Base-by-base conservation (phyloP, 2,888 invertebrate genomes). In the Choreutis nemorana region DNA sequence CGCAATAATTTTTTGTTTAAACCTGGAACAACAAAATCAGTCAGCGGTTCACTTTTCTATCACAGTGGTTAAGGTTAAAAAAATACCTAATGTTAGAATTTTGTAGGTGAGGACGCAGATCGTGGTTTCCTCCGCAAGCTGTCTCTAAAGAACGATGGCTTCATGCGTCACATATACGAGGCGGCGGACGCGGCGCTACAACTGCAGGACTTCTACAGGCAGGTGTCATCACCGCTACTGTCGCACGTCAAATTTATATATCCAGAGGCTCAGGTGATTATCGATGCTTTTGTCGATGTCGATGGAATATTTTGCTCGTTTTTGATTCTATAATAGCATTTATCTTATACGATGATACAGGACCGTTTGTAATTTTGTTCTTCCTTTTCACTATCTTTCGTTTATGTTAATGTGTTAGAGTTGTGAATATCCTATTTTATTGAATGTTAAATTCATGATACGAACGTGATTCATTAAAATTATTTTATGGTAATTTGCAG, bases 141-240 rank as follows among this genome's bases (percentile, higher is more conserved):
- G 24, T 83, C 89, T 0, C 63, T 84, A 10, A 81, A 83, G 34
- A 88, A 87, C 60, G 72, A 72, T 15, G 90, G 87, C 3, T 85
- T 87, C 56, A 83, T 85, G 44, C 68, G 87, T 2, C 84, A 85
- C 54, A 88, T 90, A 40, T 88, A 88, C 61, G 87, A 86, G 54
- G 86, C 83, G n/a, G 78, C 85, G 0, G 87, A 87, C 52, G 85
- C 87, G 2, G 79, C 82, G 36, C 56, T 85, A 23, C 89, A 89
- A 55, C 66, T 90, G 24, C 67, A 81, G 26, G 81, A 83, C 51
- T 87, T 87, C 64, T 87, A 86, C 67, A 73, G 75, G 20, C 83
- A 86, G 59, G 84, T 90, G 31, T 82, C 88, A 0, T 85, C 86
- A 4, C 89, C 89, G 1, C 66, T 87, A 6, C 66, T 89, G 26